Percentiles rank a stretch among this genome's conserved stretches.
phyloP scores from a whole-genome alignment of 2,888 invertebrate genomes.

The Zygaena filipendulae region DNA sequence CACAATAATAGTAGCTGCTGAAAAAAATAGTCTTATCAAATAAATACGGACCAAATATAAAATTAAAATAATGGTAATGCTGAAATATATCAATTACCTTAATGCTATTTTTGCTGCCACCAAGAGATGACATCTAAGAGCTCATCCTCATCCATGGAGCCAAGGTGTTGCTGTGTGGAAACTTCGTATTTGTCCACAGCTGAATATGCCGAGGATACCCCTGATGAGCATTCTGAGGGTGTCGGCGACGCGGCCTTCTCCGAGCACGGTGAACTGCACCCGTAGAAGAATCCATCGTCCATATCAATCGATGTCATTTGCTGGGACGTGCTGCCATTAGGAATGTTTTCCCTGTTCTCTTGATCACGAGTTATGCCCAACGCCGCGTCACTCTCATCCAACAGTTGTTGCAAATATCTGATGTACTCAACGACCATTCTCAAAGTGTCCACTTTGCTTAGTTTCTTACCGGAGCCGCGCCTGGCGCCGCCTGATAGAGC shows the following conservation, averaged over 20 bases:
- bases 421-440: constrained; percentile 93
- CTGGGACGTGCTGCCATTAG: constrained; percentile 35
- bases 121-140: constrained; percentile 86
- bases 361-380: constrained; percentile 55
- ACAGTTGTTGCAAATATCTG: constrained; percentile 81
- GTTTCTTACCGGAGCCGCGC: constrained; percentile 83
- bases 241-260: constrained; percentile 79
- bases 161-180: constrained; percentile 64
- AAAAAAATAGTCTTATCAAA: too few species aligned
- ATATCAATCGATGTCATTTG: constrained; percentile 56
- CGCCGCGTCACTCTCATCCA: constrained; percentile 78
- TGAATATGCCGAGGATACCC: constrained; percentile 62
- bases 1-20: too few species aligned
- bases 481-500: constrained; percentile 73
- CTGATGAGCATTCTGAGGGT: constrained; percentile 75
- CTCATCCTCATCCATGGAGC: constrained; percentile 89
- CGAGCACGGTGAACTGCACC: constrained; percentile 70
- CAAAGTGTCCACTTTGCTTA: constrained; percentile 91
- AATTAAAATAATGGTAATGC: too few species aligned
- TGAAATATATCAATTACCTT: too few species aligned
- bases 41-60: too few species aligned
- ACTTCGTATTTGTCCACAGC: constrained; percentile 52
- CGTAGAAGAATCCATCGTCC: constrained; percentile 62
- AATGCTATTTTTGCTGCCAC: constrained; percentile 80
- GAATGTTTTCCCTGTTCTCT: constrained; percentile 58